Conservation (phyloP, 1,140 invertebrate genomes). For the Bombus impatiens region DNA sequence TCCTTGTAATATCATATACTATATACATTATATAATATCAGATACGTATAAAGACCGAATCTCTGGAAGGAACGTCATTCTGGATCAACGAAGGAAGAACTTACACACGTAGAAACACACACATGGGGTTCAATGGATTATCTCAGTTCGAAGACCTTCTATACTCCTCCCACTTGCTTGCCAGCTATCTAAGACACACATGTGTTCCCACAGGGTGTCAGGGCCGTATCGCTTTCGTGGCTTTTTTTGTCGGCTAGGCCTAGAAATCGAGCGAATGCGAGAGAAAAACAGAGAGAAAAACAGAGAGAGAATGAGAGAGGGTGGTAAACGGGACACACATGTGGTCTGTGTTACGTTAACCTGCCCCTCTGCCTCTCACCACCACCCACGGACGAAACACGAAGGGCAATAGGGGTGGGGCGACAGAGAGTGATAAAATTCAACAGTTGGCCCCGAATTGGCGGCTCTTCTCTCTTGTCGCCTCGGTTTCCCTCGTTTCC, state of each 20-base stretch:
- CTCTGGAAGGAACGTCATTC: neutral
- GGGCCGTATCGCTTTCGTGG: constrained; percentile 65
- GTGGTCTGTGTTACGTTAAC: constrained; percentile 64
- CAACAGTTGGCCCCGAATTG: constrained; percentile 77
- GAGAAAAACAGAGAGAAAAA: constrained; percentile 13
- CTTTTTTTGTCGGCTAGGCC: constrained; percentile 50
- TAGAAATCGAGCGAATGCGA: constrained; percentile 45
- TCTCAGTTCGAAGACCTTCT: constrained; percentile 60
- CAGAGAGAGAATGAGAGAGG: constrained; percentile 29
- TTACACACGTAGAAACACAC: too few species aligned
- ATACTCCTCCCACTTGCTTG: constrained; percentile 40
- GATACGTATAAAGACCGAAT: neutral
- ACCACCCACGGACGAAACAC: constrained; percentile 35
- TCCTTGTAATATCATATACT: too few species aligned
- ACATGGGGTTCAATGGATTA: constrained; percentile 42
- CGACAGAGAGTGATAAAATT: constrained; percentile 74
- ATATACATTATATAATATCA: too few species aligned
- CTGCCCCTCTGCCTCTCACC: constrained; percentile 38
- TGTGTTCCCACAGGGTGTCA: constrained; percentile 72
- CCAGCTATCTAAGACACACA: constrained; percentile 67
- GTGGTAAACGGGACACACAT: constrained; percentile 62
- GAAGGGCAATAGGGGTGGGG: constrained; percentile 19
- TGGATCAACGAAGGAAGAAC: neutral
- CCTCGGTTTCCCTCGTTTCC: constrained; percentile 26
- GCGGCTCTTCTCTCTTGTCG: constrained; percentile 59